Percentiles rank a stretch among this genome's conserved stretches.
Evolutionary conservation across 2,113 vertebrate species (phyloP).

Genomic region (Microcebus lehilahytsara): DNA sequence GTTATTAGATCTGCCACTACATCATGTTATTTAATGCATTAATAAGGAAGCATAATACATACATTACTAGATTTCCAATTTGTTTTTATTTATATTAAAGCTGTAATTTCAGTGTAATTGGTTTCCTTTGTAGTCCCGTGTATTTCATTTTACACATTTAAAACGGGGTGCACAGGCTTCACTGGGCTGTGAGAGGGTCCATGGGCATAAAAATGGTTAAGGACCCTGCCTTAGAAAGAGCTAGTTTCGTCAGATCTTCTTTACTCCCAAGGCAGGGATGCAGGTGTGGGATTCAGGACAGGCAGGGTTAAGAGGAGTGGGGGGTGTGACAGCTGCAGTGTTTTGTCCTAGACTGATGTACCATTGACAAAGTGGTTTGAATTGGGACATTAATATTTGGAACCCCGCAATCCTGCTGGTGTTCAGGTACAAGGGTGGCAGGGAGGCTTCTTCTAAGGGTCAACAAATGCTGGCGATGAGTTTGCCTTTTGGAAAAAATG

Average conservation of each 20-base stretch:
- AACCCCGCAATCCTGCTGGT: background rate
- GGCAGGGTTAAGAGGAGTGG: background rate
- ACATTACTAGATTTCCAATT: background rate
- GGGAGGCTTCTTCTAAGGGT: background rate
- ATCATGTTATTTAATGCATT: background rate
- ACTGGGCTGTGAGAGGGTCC: background rate
- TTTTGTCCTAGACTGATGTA: background rate
- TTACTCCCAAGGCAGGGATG: rapidly evolving
- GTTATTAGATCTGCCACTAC: background rate
- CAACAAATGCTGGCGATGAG: background rate
- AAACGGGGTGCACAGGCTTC: background rate
- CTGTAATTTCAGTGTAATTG: background rate
- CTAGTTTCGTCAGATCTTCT: background rate
- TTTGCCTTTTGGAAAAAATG: background rate
- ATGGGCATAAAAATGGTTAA: background rate
- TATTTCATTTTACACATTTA: background rate
- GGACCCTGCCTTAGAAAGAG: background rate
- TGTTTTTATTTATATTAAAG: background rate
- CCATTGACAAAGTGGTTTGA: background rate
- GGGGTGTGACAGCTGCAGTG: rapidly evolving
- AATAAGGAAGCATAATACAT: background rate
- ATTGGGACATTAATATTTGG: background rate
- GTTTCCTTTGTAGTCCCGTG: background rate
- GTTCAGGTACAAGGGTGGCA: background rate
- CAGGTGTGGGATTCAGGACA: background rate